phyloP scores from a whole-genome alignment of 2,113 vertebrate genomes.

The Scomber colias region DNA sequence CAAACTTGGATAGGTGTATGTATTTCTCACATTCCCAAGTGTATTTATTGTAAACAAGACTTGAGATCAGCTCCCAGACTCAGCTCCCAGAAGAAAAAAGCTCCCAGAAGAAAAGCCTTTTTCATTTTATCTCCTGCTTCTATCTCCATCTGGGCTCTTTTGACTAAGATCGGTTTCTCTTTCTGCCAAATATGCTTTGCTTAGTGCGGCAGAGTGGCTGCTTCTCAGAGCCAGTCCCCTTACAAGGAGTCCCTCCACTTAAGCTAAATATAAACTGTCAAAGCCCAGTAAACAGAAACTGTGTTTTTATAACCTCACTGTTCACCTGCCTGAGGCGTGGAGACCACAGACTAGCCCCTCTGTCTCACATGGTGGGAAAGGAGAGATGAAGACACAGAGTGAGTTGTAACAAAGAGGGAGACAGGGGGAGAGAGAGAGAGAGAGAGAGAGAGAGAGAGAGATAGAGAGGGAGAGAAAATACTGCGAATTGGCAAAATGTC shows the following conservation, averaged over 20 bases:
- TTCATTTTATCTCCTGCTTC: constrained; percentile 15
- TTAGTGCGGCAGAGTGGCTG: constrained; percentile 37
- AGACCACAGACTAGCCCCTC: constrained; percentile 3
- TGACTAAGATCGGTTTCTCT: neutral
- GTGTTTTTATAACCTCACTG: constrained; percentile 60
- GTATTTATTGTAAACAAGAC: constrained; percentile 1
- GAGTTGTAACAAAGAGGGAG: neutral
- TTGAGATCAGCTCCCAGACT: neutral
- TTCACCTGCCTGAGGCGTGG: constrained; percentile 63
- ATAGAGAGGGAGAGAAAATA: neutral
- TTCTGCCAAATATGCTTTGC: constrained; percentile 70
- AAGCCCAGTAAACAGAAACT: constrained; percentile 56
- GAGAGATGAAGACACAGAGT: neutral
- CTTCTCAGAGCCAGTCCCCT: constrained; percentile 60
- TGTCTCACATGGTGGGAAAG: neutral
- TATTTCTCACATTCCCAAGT: constrained; percentile 1
- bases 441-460: neutral
- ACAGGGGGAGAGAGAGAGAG: neutral
- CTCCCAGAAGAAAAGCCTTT: neutral
- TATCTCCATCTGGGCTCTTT: constrained; percentile 5
- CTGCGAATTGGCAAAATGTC: neutral
- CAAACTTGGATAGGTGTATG: neutral
- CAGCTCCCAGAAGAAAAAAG: too few relatives aligned
- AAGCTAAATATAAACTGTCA: constrained; percentile 75
- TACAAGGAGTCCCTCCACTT: constrained; percentile 74